Evolutionary conservation across 2,113 vertebrate genomes (phyloP).

Genomic region (Heptranchias perlo): DNA sequence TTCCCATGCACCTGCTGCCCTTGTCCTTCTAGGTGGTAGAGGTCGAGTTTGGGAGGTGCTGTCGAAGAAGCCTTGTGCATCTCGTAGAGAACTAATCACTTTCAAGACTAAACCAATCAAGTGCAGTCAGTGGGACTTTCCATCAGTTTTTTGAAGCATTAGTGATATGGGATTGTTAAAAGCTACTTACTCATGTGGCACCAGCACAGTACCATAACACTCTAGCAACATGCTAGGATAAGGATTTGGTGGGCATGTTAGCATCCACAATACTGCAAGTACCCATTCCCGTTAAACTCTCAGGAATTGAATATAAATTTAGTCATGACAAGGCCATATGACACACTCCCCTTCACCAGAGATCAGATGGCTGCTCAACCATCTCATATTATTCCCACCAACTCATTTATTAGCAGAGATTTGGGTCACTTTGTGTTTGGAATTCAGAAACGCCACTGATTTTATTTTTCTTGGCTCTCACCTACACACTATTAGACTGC

Average conservation of each 20-base stretch:
- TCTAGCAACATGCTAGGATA: not conserved
- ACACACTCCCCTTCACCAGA: not conserved
- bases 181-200: no score
- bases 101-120: no score
- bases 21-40: no score
- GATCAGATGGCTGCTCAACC: not conserved
- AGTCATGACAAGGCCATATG: no score
- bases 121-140: no score
- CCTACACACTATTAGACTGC: not conserved
- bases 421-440: not conserved
- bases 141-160: no score
- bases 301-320: not conserved
- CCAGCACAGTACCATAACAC: no score
- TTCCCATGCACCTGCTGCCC: no score
- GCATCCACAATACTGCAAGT: not conserved
- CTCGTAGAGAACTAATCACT: no score
- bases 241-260: not conserved
- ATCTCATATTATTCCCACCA: not conserved
- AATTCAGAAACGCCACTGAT: not conserved
- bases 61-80: no score
- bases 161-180: no score
- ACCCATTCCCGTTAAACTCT: not conserved
- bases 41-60: no score
- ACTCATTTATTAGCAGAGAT: not conserved
- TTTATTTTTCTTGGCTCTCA: not conserved